A percentile compares a stretch with the other conserved stretches of the same genome.
phyloP scores from a whole-genome alignment of 2,113 vertebrate genomes.

The Xenotilapia longispinis region DNA sequence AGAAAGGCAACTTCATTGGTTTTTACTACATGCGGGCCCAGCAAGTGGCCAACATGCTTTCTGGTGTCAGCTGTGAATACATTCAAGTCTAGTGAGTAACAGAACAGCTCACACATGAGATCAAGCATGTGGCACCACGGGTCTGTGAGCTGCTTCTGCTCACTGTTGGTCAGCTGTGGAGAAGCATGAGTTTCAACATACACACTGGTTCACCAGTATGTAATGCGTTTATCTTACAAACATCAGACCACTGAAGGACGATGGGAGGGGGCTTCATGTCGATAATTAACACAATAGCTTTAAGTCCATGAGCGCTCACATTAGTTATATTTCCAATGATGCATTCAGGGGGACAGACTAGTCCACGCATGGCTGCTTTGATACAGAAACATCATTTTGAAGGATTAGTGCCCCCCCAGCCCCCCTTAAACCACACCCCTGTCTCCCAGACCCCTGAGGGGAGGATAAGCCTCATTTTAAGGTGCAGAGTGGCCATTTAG shows the following conservation, averaged over 20 bases:
- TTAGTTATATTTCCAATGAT: neutral
- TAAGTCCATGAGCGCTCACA: neutral
- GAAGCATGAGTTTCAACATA: neutral
- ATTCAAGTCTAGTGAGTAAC: neutral
- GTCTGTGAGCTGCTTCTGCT: neutral
- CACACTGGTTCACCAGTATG: neutral
- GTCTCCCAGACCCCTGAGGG: no score
- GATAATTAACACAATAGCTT: neutral
- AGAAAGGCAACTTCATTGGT: neutral
- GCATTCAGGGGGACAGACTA: neutral
- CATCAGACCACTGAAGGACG: neutral
- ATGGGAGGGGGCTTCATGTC: accelerated
- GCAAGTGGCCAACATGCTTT: accelerated
- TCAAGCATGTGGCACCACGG: accelerated
- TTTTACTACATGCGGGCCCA: neutral
- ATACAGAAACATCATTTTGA: neutral
- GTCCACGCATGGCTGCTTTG: accelerated
- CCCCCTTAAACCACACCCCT: neutral
- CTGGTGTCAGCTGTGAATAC: neutral
- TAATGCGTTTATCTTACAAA: neutral
- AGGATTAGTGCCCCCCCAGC: neutral
- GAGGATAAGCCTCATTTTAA: accelerated
- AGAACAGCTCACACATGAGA: neutral
- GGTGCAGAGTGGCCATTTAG: accelerated
- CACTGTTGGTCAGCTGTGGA: neutral